phyloP scores from a whole-genome alignment of 2,113 vertebrate species.

The Cyprinus carpio region DNA sequence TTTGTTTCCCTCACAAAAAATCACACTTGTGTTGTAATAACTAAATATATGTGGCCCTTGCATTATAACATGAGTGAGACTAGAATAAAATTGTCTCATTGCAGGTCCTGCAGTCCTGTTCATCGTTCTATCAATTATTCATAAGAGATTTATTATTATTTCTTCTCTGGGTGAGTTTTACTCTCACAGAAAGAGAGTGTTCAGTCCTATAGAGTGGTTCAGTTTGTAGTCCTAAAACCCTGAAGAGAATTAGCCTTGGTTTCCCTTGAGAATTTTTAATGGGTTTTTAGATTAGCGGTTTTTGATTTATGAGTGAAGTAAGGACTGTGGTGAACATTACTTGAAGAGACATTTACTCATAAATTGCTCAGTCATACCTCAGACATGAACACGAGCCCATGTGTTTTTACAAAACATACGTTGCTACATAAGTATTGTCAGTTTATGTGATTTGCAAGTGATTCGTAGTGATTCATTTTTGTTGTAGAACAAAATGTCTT shows the following conservation, averaged over 20 bases:
- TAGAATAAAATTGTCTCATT: slow-evolving; percentile 10
- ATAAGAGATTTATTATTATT: slow-evolving; percentile 27
- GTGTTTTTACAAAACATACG: neutral
- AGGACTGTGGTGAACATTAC: neutral
- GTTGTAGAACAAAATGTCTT: neutral
- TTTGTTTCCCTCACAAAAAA: neutral
- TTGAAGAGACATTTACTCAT: neutral
- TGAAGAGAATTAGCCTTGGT: neutral
- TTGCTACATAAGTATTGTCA: neutral
- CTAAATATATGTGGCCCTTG: neutral
- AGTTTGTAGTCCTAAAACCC: neutral
- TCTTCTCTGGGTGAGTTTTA: slow-evolving; percentile 11
- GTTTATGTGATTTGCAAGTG: neutral
- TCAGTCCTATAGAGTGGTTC: slow-evolving; percentile 45
- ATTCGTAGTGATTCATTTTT: neutral
- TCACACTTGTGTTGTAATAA: neutral
- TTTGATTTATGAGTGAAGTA: neutral
- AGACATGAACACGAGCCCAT: neutral
- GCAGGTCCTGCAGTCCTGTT: neutral
- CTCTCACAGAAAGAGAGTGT: slow-evolving; percentile 33
- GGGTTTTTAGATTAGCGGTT: slow-evolving; percentile 4
- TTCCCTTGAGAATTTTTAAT: neutral
- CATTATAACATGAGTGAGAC: neutral
- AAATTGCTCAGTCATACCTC: neutral
- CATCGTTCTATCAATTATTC: slow-evolving; percentile 22